A percentile compares a stretch with the other conserved stretches of the same genome.
Conservation (phyloP, 2,113 vertebrate genomes). For the Tauraco erythrolophus region DNA sequence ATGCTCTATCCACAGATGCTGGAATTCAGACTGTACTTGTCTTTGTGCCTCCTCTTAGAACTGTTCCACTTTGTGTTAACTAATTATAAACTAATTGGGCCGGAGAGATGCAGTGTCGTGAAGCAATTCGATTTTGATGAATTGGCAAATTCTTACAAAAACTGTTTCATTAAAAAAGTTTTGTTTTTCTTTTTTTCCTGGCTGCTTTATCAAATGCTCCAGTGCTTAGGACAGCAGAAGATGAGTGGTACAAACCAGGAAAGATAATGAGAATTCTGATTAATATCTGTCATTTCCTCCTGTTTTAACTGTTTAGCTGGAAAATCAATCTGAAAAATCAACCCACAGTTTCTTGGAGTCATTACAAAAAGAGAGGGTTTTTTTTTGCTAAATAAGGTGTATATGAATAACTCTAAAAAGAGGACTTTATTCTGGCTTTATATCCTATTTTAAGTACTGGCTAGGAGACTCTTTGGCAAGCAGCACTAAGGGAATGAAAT, state of each 20-base stretch:
- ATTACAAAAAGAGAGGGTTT: background rate
- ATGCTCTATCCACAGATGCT: background rate
- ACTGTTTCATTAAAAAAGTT: background rate
- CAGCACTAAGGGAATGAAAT: background rate
- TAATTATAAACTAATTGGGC: slow-evolving; percentile 48
- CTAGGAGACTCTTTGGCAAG: background rate
- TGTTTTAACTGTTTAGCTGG: background rate
- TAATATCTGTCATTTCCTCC: slow-evolving; percentile 10
- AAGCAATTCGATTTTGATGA: slow-evolving; percentile 44
- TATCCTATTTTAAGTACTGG: background rate
- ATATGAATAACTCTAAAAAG: background rate
- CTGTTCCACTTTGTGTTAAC: background rate
- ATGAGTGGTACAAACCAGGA: background rate
- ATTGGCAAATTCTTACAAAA: slow-evolving; percentile 15
- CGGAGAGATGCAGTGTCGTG: background rate
- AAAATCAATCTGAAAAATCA: background rate
- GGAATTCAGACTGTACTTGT: background rate
- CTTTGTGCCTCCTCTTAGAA: background rate
- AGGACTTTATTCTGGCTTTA: background rate
- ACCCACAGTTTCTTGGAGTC: background rate
- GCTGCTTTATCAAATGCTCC: background rate
- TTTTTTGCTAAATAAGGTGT: background rate
- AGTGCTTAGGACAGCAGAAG: background rate
- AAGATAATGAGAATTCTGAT: slow-evolving; percentile 7
- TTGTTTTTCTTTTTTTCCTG: background rate